A percentile compares a stretch with the other conserved stretches of the same genome.
These are phyloP conservation scores for Physella acuta DNA, from an alignment of 1,140 invertebrate species.

Conservation along the genomic window DNA sequence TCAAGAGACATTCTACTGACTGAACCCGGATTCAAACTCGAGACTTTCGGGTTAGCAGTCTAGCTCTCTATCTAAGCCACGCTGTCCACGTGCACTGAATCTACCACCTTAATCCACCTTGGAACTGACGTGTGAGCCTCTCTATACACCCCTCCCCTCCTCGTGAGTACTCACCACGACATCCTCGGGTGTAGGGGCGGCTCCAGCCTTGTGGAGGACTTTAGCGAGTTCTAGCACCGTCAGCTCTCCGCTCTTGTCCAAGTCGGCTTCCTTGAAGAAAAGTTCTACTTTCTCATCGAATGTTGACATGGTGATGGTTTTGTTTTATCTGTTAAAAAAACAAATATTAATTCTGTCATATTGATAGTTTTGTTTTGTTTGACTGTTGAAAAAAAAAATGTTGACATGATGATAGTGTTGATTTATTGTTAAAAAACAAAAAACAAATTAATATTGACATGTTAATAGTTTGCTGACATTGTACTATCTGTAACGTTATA, in stretches of 20 bases:
- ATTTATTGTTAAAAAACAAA: too few species aligned
- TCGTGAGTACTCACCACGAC: constrained; percentile 2
- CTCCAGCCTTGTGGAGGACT: not conserved
- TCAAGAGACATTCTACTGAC: not conserved
- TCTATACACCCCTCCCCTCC: not conserved
- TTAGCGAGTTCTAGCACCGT: not conserved
- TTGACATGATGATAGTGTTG: too few species aligned
- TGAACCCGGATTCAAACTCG: not conserved
- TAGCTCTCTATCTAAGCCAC: too few species aligned
- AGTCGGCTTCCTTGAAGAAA: constrained; percentile 17
- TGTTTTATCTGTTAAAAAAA: too few species aligned
- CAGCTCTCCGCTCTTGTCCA: not conserved
- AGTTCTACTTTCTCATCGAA: not conserved
- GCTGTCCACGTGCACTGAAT: not conserved
- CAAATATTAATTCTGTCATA: too few species aligned
- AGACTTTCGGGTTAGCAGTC: too few species aligned
- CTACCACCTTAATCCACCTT: not conserved
- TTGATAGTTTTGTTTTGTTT: too few species aligned
- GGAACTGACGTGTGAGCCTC: not conserved
- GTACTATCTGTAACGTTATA: too few species aligned
- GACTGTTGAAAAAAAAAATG: too few species aligned
- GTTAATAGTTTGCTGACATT: too few species aligned
- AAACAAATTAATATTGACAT: too few species aligned
- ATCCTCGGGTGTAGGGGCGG: not conserved
- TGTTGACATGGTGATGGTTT: not conserved